Evolutionary conservation across 1,140 invertebrate species (phyloP).

Genomic region (Drosophila setifemur): DNA sequence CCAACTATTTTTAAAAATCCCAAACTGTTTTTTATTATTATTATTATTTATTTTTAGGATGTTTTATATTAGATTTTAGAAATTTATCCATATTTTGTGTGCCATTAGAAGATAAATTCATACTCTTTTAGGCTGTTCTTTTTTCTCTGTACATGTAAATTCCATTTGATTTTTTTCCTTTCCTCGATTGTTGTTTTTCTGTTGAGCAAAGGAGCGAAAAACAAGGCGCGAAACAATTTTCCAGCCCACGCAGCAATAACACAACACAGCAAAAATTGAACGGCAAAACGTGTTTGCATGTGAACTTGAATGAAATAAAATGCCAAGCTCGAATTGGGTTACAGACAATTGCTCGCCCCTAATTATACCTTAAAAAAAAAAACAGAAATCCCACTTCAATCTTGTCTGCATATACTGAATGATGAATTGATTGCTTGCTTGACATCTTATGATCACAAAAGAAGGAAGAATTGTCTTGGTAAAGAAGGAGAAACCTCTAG

Average conservation of each 20-base stretch:
- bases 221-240: conserved; percentile 74
- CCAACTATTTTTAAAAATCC: too few relatives aligned
- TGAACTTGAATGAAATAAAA: conserved; percentile 78
- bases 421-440: too few relatives aligned
- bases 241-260: conserved; percentile 59
- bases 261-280: conserved; percentile 4
- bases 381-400: conserved; percentile 14
- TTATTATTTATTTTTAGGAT: too few relatives aligned
- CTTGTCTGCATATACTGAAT: conserved; percentile 21
- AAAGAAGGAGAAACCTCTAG: too few relatives aligned
- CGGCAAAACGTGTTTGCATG: conserved; percentile 45
- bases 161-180: conserved; percentile 24
- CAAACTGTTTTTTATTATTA: too few relatives aligned
- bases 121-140: too few relatives aligned
- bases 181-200: not conserved
- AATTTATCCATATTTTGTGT: too few relatives aligned
- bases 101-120: too few relatives aligned
- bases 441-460: too few relatives aligned
- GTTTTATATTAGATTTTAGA: too few relatives aligned
- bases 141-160: conserved; percentile 46
- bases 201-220: conserved; percentile 2
- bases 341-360: conserved; percentile 54
- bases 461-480: too few relatives aligned
- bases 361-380: conserved; percentile 53
- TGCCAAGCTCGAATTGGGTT: conserved; percentile 68